A percentile compares a stretch with the other conserved stretches of the same genome.
Conservation (phyloP, 2,113 vertebrate species). For the Pelvicachromis taeniatus region DNA sequence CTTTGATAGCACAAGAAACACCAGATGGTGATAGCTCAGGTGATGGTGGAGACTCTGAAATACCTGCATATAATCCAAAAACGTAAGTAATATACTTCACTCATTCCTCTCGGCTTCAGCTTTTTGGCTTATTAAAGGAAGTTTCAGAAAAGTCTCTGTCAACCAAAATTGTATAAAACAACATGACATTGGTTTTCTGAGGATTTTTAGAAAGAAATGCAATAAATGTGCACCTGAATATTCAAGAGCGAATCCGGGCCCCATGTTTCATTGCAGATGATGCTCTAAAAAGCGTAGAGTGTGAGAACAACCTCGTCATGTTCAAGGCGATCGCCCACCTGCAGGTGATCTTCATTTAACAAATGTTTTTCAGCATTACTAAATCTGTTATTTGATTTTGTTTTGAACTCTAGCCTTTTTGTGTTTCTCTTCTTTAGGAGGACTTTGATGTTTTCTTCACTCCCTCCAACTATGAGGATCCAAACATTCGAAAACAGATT, state of each 20-base stretch:
- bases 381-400: background rate
- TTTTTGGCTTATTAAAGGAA: background rate
- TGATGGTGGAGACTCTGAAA: conserved; percentile 81
- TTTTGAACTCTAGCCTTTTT: background rate
- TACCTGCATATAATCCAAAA: conserved; percentile 77
- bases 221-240: background rate
- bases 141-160: background rate
- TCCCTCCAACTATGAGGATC: conserved; percentile 78
- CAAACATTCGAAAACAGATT: conserved; percentile 72
- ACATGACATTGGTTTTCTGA: background rate
- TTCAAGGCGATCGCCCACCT: conserved; percentile 82
- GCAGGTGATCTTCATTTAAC: conserved; percentile 72
- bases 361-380: background rate
- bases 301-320: conserved; percentile 76
- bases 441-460: conserved; percentile 87
- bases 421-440: conserved; percentile 68
- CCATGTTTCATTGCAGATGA: conserved; percentile 70
- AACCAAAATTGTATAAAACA: background rate
- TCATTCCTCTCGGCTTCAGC: background rate
- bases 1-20: conserved; percentile 76
- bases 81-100: conserved; percentile 59
- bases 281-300: conserved; percentile 78
- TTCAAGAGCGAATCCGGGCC: background rate
- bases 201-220: background rate
- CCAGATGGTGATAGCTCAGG: conserved; percentile 77